phyloP scores from a whole-genome alignment of 2,113 vertebrate genomes.

The Nipponia nippon region DNA sequence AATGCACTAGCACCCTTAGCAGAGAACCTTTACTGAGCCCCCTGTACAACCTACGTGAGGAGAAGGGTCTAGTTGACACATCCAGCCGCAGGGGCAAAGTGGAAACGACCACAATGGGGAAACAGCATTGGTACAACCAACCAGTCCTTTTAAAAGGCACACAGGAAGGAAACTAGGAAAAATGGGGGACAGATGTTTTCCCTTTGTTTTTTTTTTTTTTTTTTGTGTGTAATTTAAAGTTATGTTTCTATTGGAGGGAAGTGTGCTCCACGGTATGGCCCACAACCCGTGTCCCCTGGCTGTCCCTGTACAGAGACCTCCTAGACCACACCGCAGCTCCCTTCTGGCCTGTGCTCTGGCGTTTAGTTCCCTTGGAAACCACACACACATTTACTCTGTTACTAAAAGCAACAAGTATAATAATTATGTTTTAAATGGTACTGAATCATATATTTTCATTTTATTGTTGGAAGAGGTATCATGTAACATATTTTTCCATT shows the following conservation, averaged over 20 bases:
- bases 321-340: not conserved
- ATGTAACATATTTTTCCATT: not conserved
- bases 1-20: not conserved
- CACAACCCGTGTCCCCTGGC: not conserved
- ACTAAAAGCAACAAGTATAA: not conserved
- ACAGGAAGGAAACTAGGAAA: not conserved
- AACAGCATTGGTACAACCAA: not conserved
- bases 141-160: not conserved
- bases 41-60: not conserved
- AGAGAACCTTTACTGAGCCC: not conserved
- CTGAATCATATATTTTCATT: not conserved
- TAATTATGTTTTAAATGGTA: not conserved
- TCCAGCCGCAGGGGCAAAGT: not conserved
- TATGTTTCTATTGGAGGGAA: not conserved
- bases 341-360: not conserved
- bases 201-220: not conserved
- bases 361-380: not conserved
- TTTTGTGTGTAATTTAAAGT: not conserved
- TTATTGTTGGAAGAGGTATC: not conserved
- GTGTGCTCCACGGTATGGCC: not conserved
- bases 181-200: not conserved
- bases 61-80: not conserved
- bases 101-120: not conserved
- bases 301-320: fast-evolving
- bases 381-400: not conserved